Evolutionary conservation across 1,140 invertebrate genomes (phyloP).

Genomic region (Drosophila burlai): DNA sequence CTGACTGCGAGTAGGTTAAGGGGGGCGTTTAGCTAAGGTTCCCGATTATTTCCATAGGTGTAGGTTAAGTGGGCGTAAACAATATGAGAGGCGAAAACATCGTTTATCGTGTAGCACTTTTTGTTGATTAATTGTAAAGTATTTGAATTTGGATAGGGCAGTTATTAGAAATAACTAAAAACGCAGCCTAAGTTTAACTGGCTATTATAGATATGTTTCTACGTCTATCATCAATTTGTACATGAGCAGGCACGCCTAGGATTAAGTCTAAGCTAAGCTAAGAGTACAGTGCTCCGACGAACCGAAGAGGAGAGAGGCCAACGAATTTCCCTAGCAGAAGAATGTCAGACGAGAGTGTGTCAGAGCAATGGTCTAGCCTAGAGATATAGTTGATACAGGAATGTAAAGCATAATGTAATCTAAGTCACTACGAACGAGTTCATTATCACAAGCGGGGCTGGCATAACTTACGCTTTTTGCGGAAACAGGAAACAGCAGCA

Average conservation of each 20-base stretch:
- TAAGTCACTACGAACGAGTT: slow-evolving; percentile 41
- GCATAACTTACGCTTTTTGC: slow-evolving; percentile 21
- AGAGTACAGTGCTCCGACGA: slow-evolving; percentile 22
- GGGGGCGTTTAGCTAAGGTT: slow-evolving; percentile 44
- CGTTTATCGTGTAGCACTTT: slow-evolving; percentile 52
- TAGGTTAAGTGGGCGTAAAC: slow-evolving; percentile 59
- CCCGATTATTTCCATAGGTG: slow-evolving; percentile 11
- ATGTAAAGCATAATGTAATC: slow-evolving; percentile 48
- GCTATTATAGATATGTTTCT: slow-evolving; percentile 64
- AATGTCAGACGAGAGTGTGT: slow-evolving; percentile 23
- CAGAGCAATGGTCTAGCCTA: slow-evolving; percentile 21
- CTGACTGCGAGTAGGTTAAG: slow-evolving; percentile 36
- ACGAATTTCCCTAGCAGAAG: slow-evolving; percentile 71
- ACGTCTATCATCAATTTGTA: slow-evolving; percentile 76
- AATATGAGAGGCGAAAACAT: slow-evolving; percentile 26
- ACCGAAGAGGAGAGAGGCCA: slow-evolving; percentile 51
- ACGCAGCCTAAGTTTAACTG: slow-evolving; percentile 55
- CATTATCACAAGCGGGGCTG: slow-evolving; percentile 33
- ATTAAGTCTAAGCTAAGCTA: slow-evolving; percentile 58
- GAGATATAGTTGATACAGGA: slow-evolving; percentile 48
- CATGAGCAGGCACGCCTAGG: slow-evolving; percentile 72
- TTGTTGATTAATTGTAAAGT: slow-evolving; percentile 82
- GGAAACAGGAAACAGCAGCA: slow-evolving; percentile 6
- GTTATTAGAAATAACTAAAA: slow-evolving; percentile 82
- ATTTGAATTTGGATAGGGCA: slow-evolving; percentile 60